Conservation (phyloP, 2,888 invertebrate genomes). For the Galerucella nymphaeae region DNA sequence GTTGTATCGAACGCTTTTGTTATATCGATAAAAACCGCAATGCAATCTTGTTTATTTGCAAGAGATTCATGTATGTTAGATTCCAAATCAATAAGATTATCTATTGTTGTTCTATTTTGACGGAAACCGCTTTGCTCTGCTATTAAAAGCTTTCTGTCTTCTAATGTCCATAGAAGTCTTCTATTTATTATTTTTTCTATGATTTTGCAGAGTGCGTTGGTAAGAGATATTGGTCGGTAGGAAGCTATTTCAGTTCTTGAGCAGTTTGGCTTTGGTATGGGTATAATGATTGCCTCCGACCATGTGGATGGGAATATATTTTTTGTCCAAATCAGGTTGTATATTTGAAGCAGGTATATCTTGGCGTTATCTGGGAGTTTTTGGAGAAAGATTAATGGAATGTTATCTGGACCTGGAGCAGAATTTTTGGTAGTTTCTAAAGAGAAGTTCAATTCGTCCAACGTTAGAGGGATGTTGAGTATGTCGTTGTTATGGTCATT, state of each 20-base stretch:
- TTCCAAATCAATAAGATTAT: background rate
- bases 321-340: slow-evolving; percentile 9
- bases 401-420: slow-evolving; percentile 22
- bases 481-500: background rate
- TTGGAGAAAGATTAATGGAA: slow-evolving; percentile 19
- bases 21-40: background rate
- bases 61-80: slow-evolving; percentile 6
- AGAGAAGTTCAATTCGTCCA: background rate
- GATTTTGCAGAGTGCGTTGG: slow-evolving; percentile 9
- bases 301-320: slow-evolving; percentile 8
- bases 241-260: slow-evolving; percentile 16
- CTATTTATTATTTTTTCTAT: slow-evolving; percentile 18
- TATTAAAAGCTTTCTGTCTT: background rate
- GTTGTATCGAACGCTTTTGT: slow-evolving; percentile 6
- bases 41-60: background rate
- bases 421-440: slow-evolving; percentile 11
- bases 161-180: slow-evolving; percentile 11
- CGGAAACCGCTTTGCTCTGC: slow-evolving; percentile 16
- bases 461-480: background rate
- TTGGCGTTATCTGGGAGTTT: slow-evolving; percentile 11
- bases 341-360: slow-evolving; percentile 13
- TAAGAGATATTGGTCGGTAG: slow-evolving; percentile 25
- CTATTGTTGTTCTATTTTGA: slow-evolving; percentile 8
- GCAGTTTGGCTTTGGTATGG: slow-evolving; percentile 18
- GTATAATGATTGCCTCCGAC: slow-evolving; percentile 10